Percentiles rank a stretch among this genome's conserved stretches.
Conservation (phyloP, 2,888 invertebrate species). For the Cheilosia pagana region DNA sequence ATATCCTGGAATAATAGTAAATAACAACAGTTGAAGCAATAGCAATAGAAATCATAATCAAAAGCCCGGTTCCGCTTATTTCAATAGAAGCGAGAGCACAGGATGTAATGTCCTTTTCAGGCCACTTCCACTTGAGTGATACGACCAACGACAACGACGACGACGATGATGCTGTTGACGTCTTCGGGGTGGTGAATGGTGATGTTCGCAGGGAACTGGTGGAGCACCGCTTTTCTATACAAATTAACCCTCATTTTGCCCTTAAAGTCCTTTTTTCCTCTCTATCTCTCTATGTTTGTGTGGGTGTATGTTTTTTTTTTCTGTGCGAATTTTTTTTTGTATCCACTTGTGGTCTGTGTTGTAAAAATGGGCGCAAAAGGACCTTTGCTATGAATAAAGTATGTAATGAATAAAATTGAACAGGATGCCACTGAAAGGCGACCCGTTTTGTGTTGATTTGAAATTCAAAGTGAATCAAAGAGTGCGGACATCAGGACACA, state of each 20-base stretch:
- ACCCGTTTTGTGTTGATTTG: constrained; percentile 34
- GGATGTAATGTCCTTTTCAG: constrained; percentile 48
- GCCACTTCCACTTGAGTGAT: constrained; percentile 52
- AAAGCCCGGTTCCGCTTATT: constrained; percentile 22
- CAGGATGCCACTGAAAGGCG: constrained; percentile 18
- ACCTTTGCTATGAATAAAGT: constrained; percentile 58
- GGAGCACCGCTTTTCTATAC: constrained; percentile 22
- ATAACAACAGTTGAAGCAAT: constrained; percentile 49
- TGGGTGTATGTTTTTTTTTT: neutral
- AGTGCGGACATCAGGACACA: constrained; percentile 46
- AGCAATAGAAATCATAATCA: constrained; percentile 43
- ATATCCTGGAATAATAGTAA: constrained; percentile 57
- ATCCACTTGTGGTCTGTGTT: constrained; percentile 39
- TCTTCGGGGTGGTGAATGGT: neutral
- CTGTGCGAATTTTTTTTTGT: constrained; percentile 8
- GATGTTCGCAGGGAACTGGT: constrained; percentile 3
- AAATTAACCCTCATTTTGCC: constrained; percentile 63
- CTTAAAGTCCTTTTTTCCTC: constrained; percentile 29
- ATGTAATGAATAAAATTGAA: constrained; percentile 61
- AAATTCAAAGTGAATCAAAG: constrained; percentile 47
- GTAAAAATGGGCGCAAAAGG: constrained; percentile 22
- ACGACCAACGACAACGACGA: constrained; percentile 1
- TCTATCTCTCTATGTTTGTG: neutral
- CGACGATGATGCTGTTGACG: neutral
- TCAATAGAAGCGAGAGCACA: constrained; percentile 39